Evolutionary conservation across 2,888 invertebrate species (phyloP), one percentile per base, ranked within the genome.

Genomic region (Melikaiella ostensackeni): DNA sequence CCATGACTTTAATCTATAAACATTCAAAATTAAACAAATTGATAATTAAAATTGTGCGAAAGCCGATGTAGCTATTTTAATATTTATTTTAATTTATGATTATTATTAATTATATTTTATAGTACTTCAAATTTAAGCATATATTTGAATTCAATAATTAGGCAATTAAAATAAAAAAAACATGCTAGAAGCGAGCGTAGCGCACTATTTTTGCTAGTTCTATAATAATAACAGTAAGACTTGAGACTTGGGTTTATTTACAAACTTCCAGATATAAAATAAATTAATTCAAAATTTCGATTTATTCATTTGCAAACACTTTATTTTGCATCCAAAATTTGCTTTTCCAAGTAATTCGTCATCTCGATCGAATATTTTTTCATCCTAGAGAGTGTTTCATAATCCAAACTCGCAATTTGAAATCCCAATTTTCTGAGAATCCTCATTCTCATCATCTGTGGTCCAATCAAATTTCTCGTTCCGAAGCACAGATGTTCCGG

Each of bases 401-500:
- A 94, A 84, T 94, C 93, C 7, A 95, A 86, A 78, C 92, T 93
- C 19, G 93, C 93, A 33, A 95, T 94, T 86, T 93, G 93, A 82
- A 95, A 92, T 4, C 95, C 96, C 64, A 95, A 90, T 83, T 93
- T 92, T 85, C 92, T 92, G 16, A 96, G 91, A 87, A 95, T 95
- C 77, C 94, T 92, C 77, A 92, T 93, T 82, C 94, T 93, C 94
- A 95, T 94, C 3, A 92, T 89, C 88, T 95, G 95, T 33, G 94
- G 93, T 0, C 95, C 96, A 82, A 94, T 92, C 30, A 96, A 89
- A 74, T 92, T 90, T 63, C 91, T 90, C 61, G 92, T 93, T 79
- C 93, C 92, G 61, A 93, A 92, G 87, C 94, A 94, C 88, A 93
- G 95, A 89, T 95, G 94, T 81, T 95, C 95, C 1, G 95, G 95